Conservation (phyloP, 2,888 invertebrate genomes). For the Yponomeuta sedellus region DNA sequence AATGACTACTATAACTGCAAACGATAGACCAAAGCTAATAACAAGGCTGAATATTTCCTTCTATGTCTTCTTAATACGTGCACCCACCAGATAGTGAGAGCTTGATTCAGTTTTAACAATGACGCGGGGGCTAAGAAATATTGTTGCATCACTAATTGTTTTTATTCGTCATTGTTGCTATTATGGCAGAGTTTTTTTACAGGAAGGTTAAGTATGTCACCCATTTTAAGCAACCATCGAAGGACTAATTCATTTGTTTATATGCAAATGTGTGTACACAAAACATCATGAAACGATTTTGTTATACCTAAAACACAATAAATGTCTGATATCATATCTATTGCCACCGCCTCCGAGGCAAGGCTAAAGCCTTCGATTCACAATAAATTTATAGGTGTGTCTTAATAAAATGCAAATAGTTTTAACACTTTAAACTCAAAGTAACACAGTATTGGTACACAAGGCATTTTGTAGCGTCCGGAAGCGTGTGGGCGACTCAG, state of each 20-base stretch:
- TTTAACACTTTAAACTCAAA: neutral
- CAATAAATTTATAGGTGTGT: neutral
- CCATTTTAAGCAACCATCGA: neutral
- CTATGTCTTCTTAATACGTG: neutral
- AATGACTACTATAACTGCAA: too few relatives aligned
- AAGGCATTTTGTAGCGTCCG: conserved; percentile 37
- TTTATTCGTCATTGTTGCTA: conserved; percentile 65
- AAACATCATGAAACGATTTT: neutral
- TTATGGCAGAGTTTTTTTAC: conserved; percentile 39
- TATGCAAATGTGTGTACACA: neutral
- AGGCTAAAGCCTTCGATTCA: neutral
- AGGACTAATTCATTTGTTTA: neutral
- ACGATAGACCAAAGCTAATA: too few relatives aligned
- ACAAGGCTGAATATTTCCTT: neutral
- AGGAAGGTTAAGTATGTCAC: conserved; percentile 4
- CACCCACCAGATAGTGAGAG: neutral
- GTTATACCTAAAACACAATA: too few relatives aligned
- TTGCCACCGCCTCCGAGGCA: neutral
- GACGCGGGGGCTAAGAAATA: conserved; percentile 61
- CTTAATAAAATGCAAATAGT: conserved; percentile 5
- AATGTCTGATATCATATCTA: neutral
- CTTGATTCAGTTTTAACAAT: conserved; percentile 38
- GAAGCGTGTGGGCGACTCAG: conserved; percentile 60
- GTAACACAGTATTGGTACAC: neutral
- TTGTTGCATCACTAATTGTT: conserved; percentile 54